A percentile compares a stretch with the other conserved stretches of the same genome.
phyloP scores from a whole-genome alignment of 2,888 invertebrate genomes.

The Uropetala carovei region DNA sequence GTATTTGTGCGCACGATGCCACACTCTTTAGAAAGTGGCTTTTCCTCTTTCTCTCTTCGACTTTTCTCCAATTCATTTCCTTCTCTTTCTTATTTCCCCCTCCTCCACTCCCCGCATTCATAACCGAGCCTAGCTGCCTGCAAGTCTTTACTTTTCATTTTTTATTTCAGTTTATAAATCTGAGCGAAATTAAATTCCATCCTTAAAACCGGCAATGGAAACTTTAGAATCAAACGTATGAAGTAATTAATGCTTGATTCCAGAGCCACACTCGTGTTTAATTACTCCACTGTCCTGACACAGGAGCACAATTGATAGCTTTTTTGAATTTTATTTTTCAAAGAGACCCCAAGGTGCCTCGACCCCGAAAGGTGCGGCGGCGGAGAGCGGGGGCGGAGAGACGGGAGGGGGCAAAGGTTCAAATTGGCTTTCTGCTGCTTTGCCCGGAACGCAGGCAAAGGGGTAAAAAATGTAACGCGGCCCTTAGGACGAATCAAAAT shows the following conservation, averaged over 20 bases:
- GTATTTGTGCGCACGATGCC: no score
- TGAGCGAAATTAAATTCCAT: constrained; percentile 49
- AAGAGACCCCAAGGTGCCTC: not conserved
- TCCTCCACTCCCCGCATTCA: not conserved
- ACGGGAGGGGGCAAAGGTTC: not conserved
- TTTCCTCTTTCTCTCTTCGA: not conserved
- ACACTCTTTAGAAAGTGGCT: not conserved
- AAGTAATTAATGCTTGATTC: constrained; percentile 61
- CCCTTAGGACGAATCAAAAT: constrained; percentile 14
- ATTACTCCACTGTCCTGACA: constrained; percentile 56
- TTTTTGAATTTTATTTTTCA: constrained; percentile 38
- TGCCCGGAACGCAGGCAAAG: not conserved
- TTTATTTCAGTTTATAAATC: constrained; percentile 50
- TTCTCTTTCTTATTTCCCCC: not conserved
- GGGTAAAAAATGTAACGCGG: not conserved
- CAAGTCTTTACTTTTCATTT: constrained; percentile 9
- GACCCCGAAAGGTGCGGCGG: not conserved
- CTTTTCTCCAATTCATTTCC: not conserved
- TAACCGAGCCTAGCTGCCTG: not conserved
- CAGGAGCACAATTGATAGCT: constrained; percentile 52
- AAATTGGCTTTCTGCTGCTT: constrained; percentile 24
- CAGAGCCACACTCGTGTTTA: constrained; percentile 55
- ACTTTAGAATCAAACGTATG: constrained; percentile 62
- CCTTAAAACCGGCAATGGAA: constrained; percentile 48
- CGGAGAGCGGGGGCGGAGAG: not conserved